A percentile compares a stretch with the other conserved stretches of the same genome.
Conservation (phyloP, 2,888 invertebrate species). For the Athripsodes cinereus region DNA sequence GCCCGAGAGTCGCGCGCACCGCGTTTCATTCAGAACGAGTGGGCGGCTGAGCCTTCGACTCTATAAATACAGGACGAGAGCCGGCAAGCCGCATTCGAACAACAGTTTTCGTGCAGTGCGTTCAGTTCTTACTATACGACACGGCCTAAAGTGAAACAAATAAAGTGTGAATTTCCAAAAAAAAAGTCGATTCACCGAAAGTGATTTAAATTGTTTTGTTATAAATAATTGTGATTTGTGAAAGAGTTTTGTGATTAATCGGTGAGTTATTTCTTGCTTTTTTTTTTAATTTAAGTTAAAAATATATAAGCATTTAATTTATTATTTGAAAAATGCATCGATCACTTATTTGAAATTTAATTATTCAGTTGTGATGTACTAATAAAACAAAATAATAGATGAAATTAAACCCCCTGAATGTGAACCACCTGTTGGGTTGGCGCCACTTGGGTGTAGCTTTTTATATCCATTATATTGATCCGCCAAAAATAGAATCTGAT, state of each 20-base stretch:
- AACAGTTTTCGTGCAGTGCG: conserved; percentile 31
- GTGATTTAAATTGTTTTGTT: background rate
- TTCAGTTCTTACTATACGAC: background rate
- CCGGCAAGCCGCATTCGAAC: conserved; percentile 41
- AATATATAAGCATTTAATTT: background rate
- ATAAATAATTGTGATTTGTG: background rate
- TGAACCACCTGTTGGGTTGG: conserved; percentile 26
- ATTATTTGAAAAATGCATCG: background rate
- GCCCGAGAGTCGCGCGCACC: conserved; percentile 34
- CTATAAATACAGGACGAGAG: conserved; percentile 31
- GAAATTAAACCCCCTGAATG: conserved; percentile 1
- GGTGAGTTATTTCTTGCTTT: background rate
- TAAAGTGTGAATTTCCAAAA: background rate
- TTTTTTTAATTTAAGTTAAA: background rate
- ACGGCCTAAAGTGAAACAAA: conserved; percentile 11
- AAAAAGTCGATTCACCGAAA: background rate
- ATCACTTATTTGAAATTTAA: background rate
- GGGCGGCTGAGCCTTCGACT: conserved; percentile 52
- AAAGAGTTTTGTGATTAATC: background rate
- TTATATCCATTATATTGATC: conserved; percentile 26
- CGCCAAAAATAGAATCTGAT: conserved; percentile 26
- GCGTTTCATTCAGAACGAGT: conserved; percentile 64
- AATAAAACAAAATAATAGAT: background rate
- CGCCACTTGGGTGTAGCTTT: conserved; percentile 24
- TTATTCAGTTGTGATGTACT: no score